These are phyloP conservation scores for Microcebus jonahi DNA, from an alignment of 2,113 vertebrate genomes.

Conservation along the genomic window DNA sequence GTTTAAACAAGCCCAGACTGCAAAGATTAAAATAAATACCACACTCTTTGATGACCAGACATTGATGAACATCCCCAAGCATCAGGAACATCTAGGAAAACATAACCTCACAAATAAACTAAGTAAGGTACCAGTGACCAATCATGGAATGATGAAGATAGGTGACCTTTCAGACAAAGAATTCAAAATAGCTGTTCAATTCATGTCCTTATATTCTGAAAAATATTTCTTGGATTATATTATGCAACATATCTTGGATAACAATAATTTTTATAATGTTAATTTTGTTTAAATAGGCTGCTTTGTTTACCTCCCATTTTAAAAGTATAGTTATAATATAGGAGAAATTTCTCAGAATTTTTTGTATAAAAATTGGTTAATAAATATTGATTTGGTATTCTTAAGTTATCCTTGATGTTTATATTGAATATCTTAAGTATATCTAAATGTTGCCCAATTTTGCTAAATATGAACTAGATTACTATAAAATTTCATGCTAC, in stretches of 20 bases:
- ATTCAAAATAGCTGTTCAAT: background rate
- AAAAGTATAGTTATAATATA: background rate
- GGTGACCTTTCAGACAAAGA: too few species aligned
- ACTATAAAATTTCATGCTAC: background rate
- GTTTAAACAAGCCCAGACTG: too few species aligned
- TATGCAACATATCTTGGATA: background rate
- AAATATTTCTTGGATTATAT: background rate
- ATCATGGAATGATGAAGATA: too few species aligned
- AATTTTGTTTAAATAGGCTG: background rate
- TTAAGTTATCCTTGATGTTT: background rate
- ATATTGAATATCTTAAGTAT: background rate
- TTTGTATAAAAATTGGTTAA: background rate
- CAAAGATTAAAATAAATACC: too few species aligned
- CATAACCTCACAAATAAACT: too few species aligned
- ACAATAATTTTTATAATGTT: background rate
- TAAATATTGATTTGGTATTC: background rate
- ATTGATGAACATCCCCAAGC: too few species aligned
- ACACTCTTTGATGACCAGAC: too few species aligned
- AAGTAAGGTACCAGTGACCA: too few species aligned
- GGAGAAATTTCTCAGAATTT: background rate
- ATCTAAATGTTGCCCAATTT: background rate
- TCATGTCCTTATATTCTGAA: background rate
- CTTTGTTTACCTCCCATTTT: background rate
- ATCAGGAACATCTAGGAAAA: too few species aligned
- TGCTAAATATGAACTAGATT: background rate